Base-by-base conservation (phyloP, 2,113 vertebrate species). In the Menidia beryllina region DNA sequence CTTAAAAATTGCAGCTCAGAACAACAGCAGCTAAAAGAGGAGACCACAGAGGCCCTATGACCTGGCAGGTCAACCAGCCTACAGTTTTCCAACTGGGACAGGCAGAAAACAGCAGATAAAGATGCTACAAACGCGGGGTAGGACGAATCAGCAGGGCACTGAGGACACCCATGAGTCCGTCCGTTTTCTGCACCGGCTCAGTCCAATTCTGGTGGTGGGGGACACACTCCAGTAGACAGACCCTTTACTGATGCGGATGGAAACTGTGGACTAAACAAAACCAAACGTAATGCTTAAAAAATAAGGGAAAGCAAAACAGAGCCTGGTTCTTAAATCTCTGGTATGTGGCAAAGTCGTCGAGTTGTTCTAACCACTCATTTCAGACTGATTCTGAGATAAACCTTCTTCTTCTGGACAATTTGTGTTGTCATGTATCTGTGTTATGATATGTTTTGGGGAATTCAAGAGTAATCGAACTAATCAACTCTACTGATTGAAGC, bases 1-100 rank as follows among this genome's bases (percentile, higher is more conserved):
- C 51, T 59, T 43, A 71, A 82, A 69, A 65, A 82, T 75, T 48
- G 53, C 39, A 17, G 24, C 41, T 23, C 12, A 48, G 61, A 85
- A 70, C 77, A 81, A 53, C 77, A 24, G 48, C 77, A 26, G 64
- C 45, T 54, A 20, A 48, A 55, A 47, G 26, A 36, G 59, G 58
- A 7, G 23, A 48, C 59, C n/a, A 20, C 8, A 0, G 13, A 0
- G 23, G 55, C 60, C 69, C 68, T n/a, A 2, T 54, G 64, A 60
- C 63, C 38, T 34, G 10, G 12, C 2, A 0, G 51, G 24, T 72
- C 24, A 14, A 41, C 23, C 14, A 2, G 13, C 7, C 5, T 27
- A 34, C 27, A 58, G 50, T n/a, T 72, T 41, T 60, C 54, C n/a
- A 25, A 48, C 21, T 24, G 45, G 9, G 24, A 2, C 0, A 0